Percentiles rank a stretch among this genome's conserved stretches.
Evolutionary conservation across 2,888 invertebrate species (phyloP).

Genomic region (Eilema caniola): DNA sequence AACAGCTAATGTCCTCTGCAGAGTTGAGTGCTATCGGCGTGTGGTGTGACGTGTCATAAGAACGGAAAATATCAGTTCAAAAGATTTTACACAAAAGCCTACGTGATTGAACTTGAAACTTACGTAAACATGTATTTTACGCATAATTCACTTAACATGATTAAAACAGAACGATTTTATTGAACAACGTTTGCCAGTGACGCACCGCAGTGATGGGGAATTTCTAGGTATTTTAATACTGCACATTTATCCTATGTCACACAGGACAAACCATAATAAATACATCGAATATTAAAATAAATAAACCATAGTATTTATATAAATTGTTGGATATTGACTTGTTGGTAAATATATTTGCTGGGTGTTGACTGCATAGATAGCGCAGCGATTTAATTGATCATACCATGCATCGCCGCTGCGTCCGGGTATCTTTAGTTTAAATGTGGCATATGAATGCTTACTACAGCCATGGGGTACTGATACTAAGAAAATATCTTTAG

Average conservation of each 20-base stretch:
- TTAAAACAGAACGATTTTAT: constrained; percentile 23
- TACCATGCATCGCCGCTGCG: neutral
- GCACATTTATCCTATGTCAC: constrained; percentile 36
- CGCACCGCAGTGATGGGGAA: constrained; percentile 34
- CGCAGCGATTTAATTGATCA: neutral
- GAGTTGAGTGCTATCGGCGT: neutral
- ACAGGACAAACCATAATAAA: constrained; percentile 40
- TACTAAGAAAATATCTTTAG: no score
- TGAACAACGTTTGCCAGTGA: constrained; percentile 22
- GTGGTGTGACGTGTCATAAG: neutral
- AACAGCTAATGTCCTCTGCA: neutral
- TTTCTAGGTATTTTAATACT: constrained; percentile 37
- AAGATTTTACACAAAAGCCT: constrained; percentile 5
- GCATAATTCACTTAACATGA: constrained; percentile 10
- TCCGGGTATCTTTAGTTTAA: no score
- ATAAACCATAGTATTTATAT: constrained; percentile 24
- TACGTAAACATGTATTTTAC: constrained; percentile 19
- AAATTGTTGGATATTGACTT: neutral
- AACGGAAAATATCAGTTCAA: neutral
- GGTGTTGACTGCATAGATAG: neutral
- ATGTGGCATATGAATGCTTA: no score
- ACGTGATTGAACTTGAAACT: constrained; percentile 7
- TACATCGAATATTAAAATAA: constrained; percentile 23
- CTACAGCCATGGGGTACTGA: no score
- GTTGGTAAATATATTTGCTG: neutral